Conservation (phyloP, 1,140 invertebrate species). For the Drosophila triauraria region DNA sequence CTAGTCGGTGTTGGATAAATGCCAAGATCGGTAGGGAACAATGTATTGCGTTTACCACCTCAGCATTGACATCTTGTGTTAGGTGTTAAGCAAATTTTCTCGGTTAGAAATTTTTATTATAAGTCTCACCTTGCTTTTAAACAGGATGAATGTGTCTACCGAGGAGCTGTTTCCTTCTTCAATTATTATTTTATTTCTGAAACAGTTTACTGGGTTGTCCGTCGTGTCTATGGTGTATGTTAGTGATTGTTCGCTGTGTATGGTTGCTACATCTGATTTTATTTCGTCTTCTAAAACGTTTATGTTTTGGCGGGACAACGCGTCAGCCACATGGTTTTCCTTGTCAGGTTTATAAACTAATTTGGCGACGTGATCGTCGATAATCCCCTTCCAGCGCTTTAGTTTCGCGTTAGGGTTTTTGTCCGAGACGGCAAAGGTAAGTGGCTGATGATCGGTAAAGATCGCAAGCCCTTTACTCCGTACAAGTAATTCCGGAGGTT, state of each 20-base stretch:
- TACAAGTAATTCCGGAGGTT: not conserved
- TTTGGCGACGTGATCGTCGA: not conserved
- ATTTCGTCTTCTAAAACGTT: not conserved
- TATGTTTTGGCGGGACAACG: not conserved
- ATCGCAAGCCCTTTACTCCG: not conserved
- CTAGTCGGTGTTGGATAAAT: conserved; percentile 1
- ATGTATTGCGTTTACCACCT: conserved; percentile 5
- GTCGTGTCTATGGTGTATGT: not conserved
- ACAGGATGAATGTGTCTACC: not conserved
- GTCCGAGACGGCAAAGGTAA: not conserved
- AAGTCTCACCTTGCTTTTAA: conserved; percentile 1
- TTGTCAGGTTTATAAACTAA: not conserved
- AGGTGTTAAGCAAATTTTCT: not conserved
- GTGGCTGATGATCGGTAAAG: not conserved
- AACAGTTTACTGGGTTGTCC: conserved; percentile 5
- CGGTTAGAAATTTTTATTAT: not conserved
- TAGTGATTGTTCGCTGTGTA: no score
- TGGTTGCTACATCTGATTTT: no score
- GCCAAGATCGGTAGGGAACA: not conserved
- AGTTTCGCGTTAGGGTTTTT: not conserved
- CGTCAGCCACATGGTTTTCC: not conserved
- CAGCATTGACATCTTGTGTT: not conserved
- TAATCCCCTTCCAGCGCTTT: not conserved
- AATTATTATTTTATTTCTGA: conserved; percentile 3
- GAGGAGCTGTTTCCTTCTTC: not conserved